Evolutionary conservation across 2,797 vertebrate species (phyloP), one percentile per base, ranked within the genome.

Genomic region (Pipistrellus pygmaeus): DNA sequence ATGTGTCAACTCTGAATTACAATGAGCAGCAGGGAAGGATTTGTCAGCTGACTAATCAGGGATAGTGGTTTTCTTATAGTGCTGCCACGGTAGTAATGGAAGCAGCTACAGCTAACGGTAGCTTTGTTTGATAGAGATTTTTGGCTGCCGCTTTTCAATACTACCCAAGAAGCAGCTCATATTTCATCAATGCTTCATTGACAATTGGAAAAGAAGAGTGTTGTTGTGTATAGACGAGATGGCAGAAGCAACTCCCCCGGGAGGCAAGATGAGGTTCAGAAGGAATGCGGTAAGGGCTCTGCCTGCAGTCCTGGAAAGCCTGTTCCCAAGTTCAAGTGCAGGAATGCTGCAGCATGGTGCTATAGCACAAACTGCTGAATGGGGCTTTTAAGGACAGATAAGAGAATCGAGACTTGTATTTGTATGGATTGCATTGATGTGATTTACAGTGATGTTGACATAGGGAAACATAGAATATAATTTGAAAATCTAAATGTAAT

Each of bases 211-310:
- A 80, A 96, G 94, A 81, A 96, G 93, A 88, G 95, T 73, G 82
- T 91, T 60, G 85, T 66, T 94, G 68, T 94, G 69, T 88, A 84
- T 91, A 80, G 91, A 89, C 92, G 96, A 97, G 91, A 99, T 99
- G 99, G 97, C 98, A 60, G 99, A 99, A 97, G 98, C 98, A 95
- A 98, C 98, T 97, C 97, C 97, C 97, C 98, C 97, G 88, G 97
- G 98, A 98, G 96, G 98, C 97, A 96, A 98, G 96, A 98, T 98
- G 97, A 98, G 98, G 98, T 98, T 98, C 90, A 98, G 98, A 93
- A 98, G 98, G 98, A 98, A 98, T 98, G 98, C 98, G 99, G 99
- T 99, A 99, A 99, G 97, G 93, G 84, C 93, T 92, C 90, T 96
- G 96, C 94, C 93, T 96, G 97, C 97, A 91, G 94, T 97, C 94